phyloP scores from a whole-genome alignment of 2,888 invertebrate species.

The Galerucella calmariensis region DNA sequence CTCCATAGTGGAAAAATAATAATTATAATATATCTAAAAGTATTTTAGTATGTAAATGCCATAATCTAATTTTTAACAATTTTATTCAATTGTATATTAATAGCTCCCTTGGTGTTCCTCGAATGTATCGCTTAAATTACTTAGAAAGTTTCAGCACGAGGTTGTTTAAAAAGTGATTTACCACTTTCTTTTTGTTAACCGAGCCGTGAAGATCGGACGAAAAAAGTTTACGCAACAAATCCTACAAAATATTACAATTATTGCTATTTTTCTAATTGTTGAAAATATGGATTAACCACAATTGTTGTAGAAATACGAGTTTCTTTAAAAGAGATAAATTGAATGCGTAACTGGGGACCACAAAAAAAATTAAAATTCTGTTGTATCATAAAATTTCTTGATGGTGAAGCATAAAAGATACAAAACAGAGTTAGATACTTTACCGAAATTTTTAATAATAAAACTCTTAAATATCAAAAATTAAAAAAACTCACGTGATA shows the following conservation, averaged over 20 bases:
- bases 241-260: neutral
- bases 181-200: slow-evolving; percentile 11
- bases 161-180: neutral
- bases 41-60: too few relatives aligned
- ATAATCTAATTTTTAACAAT: too few relatives aligned
- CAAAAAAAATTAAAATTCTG: too few relatives aligned
- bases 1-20: too few relatives aligned
- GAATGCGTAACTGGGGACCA: neutral
- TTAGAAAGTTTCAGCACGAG: slow-evolving; percentile 3
- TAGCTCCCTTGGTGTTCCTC: neutral
- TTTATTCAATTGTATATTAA: too few relatives aligned
- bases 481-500: slow-evolving; percentile 62
- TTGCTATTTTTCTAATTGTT: neutral
- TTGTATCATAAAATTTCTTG: too few relatives aligned
- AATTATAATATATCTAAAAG: too few relatives aligned
- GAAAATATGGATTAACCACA: neutral
- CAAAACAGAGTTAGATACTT: too few relatives aligned
- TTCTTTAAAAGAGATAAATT: neutral
- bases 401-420: too few relatives aligned
- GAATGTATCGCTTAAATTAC: neutral
- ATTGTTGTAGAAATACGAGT: neutral
- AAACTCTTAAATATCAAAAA: neutral
- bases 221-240: slow-evolving; percentile 9
- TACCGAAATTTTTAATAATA: neutral
- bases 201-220: neutral